phyloP scores from a whole-genome alignment of 2,888 invertebrate genomes.

The Drosophila eohydei region DNA sequence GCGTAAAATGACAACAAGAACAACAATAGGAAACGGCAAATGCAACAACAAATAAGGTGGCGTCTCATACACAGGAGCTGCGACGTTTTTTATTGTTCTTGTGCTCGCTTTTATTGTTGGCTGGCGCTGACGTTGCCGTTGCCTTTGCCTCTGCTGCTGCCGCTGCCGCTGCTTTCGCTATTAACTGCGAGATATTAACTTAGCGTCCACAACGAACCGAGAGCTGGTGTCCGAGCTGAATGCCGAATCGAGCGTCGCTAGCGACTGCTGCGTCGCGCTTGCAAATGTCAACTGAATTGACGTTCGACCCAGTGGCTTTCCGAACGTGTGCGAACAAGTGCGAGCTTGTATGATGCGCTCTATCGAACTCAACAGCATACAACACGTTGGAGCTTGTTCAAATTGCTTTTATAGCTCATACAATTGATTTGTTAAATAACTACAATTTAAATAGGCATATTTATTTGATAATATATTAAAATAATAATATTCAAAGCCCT shows the following conservation, averaged over 20 bases:
- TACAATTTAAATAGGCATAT: background rate
- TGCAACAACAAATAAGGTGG: conserved; percentile 12
- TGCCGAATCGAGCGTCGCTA: conserved; percentile 47
- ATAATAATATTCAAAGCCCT: too few relatives aligned
- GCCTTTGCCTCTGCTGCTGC: conserved; percentile 7
- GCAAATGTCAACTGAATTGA: conserved; percentile 67
- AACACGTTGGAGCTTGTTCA: conserved; percentile 12
- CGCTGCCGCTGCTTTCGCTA: background rate
- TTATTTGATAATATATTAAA: background rate
- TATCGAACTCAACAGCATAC: conserved; percentile 12
- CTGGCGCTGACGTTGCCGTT: conserved; percentile 34
- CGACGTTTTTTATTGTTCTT: conserved; percentile 40
- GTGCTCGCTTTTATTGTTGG: conserved; percentile 12
- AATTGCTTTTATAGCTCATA: background rate
- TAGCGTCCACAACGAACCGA: conserved; percentile 52
- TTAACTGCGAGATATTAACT: conserved; percentile 34
- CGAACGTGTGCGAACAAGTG: conserved; percentile 11
- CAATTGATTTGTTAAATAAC: background rate
- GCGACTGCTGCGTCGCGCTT: conserved; percentile 58
- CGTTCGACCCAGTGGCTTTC: conserved; percentile 24
- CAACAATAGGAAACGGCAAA: conserved; percentile 5
- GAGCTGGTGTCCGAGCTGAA: conserved; percentile 29
- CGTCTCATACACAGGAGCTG: conserved; percentile 10
- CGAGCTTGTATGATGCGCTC: background rate
- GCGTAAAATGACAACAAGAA: conserved; percentile 10